phyloP scores from a whole-genome alignment of 1,140 invertebrate genomes.

The Contarinia nasturtii region DNA sequence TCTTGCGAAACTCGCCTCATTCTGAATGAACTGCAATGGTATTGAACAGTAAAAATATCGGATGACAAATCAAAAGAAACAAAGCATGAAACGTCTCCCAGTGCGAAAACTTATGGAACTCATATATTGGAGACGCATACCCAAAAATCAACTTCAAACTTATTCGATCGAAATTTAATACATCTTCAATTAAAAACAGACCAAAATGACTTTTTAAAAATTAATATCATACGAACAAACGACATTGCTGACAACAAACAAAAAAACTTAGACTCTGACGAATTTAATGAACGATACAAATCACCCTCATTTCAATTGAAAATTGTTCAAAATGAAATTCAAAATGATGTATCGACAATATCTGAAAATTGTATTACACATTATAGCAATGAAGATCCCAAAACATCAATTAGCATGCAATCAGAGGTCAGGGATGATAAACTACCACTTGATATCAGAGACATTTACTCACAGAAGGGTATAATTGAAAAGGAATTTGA shows the following conservation, averaged over 20 bases:
- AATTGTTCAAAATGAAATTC: constrained; percentile 29
- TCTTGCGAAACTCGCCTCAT: no score
- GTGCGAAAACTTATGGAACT: no score
- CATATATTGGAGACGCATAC: not conserved
- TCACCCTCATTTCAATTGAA: constrained; percentile 26
- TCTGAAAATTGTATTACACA: constrained; percentile 28
- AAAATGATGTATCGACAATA: constrained; percentile 27
- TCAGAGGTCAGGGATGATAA: constrained; percentile 9
- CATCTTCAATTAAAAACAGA: not conserved
- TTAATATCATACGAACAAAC: constrained; percentile 4
- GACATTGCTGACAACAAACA: not conserved
- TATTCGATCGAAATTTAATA: not conserved
- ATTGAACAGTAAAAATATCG: no score
- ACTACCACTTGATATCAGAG: not conserved
- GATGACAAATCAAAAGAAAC: no score
- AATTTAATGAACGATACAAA: constrained; percentile 1
- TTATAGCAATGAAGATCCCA: constrained; percentile 26
- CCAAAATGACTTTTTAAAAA: constrained; percentile 4
- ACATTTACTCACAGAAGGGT: constrained; percentile 19
- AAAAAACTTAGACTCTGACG: not conserved
- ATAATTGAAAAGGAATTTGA: constrained; percentile 5
- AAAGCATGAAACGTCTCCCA: no score
- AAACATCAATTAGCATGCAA: constrained; percentile 30
- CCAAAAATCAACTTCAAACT: not conserved
- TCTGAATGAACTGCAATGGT: no score